Conservation (phyloP, 2,797 vertebrate genomes). For the Clarias pachynema region DNA sequence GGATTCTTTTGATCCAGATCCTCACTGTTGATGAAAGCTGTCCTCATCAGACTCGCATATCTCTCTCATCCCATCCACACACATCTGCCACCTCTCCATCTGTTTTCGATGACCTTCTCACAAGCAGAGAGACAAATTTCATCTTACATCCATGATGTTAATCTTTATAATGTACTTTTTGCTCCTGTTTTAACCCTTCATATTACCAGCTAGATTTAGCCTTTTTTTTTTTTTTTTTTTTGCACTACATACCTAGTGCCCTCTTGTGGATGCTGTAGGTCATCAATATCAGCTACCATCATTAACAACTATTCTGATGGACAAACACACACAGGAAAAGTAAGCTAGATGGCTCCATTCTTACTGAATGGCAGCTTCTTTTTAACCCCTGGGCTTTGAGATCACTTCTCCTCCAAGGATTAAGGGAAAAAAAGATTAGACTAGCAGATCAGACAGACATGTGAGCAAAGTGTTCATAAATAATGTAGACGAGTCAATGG, state of each 20-base stretch:
- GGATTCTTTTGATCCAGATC: slow-evolving; percentile 57
- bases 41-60: slow-evolving; percentile 50
- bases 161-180: slow-evolving; percentile 47
- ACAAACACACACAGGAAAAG: not conserved
- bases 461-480: slow-evolving; percentile 53
- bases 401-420: slow-evolving; percentile 20
- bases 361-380: slow-evolving; percentile 40
- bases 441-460: slow-evolving; percentile 36
- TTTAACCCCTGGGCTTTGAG: slow-evolving; percentile 28
- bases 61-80: slow-evolving; percentile 45
- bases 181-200: slow-evolving; percentile 25
- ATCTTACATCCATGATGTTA: slow-evolving; percentile 37
- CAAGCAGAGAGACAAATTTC: slow-evolving; percentile 42
- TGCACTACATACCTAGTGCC: slow-evolving; percentile 54
- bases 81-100: slow-evolving; percentile 46
- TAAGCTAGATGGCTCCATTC: slow-evolving; percentile 32
- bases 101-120: slow-evolving; percentile 42
- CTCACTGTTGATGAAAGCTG: slow-evolving; percentile 54
- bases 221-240: not conserved
- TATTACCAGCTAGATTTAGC: not conserved
- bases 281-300: not conserved
- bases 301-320: not conserved
- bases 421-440: slow-evolving; percentile 21
- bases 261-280: slow-evolving; percentile 54
- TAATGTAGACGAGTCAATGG: slow-evolving; percentile 49